A percentile compares a stretch with the other conserved stretches of the same genome.
Conservation (phyloP, 2,797 vertebrate genomes). For the Brachymystax lenok region DNA sequence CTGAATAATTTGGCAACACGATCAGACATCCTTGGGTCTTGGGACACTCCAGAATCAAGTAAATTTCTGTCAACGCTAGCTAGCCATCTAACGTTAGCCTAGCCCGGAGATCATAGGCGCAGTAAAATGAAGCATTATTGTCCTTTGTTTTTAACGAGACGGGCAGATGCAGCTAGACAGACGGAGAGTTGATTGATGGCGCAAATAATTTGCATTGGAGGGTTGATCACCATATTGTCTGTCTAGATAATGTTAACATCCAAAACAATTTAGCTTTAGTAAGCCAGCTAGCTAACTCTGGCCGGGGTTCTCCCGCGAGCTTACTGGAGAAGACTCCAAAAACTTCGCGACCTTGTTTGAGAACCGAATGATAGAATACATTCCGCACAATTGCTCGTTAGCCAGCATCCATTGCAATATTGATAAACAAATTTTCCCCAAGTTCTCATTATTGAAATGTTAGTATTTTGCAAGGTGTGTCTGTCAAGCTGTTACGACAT, state of each 20-base stretch:
- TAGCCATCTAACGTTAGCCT: conserved; percentile 26
- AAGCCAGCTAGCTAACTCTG: conserved; percentile 59
- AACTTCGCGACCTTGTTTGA: conserved; percentile 72
- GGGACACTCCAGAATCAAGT: conserved; percentile 78
- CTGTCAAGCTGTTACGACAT: conserved; percentile 76
- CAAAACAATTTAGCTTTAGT: conserved; percentile 41
- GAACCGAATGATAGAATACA: conserved; percentile 43
- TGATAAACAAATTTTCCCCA: background rate
- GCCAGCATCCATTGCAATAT: conserved; percentile 9
- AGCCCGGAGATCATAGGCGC: conserved; percentile 66
- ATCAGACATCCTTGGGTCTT: conserved; percentile 66
- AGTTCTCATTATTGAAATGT: background rate
- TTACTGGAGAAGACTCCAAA: conserved; percentile 70
- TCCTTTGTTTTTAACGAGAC: conserved; percentile 78
- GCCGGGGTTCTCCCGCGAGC: conserved; percentile 71
- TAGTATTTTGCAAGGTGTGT: conserved; percentile 45
- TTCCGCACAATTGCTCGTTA: conserved; percentile 37
- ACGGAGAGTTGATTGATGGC: conserved; percentile 25
- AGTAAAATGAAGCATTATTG: conserved; percentile 79
- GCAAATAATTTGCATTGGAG: background rate
- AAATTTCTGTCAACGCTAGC: conserved; percentile 75
- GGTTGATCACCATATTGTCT: background rate
- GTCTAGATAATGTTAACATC: conserved; percentile 20
- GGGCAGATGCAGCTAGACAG: conserved; percentile 48
- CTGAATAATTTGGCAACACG: conserved; percentile 50